A percentile compares a stretch with the other conserved stretches of the same genome.
phyloP scores from a whole-genome alignment of 2,888 invertebrate genomes.

The Entomobrya multifasciata region DNA sequence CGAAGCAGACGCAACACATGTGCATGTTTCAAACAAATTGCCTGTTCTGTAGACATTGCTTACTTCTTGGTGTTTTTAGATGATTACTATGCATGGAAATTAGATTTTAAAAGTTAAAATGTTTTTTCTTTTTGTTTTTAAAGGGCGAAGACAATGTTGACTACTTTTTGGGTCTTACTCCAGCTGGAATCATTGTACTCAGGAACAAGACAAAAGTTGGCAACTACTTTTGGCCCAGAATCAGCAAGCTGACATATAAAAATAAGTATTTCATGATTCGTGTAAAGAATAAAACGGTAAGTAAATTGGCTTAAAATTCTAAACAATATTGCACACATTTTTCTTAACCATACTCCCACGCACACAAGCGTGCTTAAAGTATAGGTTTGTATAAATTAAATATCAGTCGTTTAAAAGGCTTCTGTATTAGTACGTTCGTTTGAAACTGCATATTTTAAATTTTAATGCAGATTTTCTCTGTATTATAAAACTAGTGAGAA shows the following conservation, averaged over 20 bases:
- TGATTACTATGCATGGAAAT: neutral
- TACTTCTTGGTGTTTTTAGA: too few relatives aligned
- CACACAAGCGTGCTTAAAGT: too few relatives aligned
- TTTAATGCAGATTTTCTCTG: too few relatives aligned
- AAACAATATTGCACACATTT: neutral
- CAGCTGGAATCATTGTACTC: conserved; percentile 96
- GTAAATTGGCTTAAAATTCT: conserved; percentile 80
- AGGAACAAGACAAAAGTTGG: conserved; percentile 98
- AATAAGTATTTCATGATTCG: conserved; percentile 97
- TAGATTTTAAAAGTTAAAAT: neutral
- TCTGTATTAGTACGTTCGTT: too few relatives aligned
- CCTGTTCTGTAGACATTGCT: too few relatives aligned
- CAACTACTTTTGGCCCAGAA: conserved; percentile 99
- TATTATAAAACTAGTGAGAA: too few relatives aligned
- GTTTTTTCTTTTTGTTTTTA: conserved; percentile 77
- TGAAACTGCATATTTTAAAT: too few relatives aligned
- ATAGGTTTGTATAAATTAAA: too few relatives aligned
- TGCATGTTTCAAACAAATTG: too few relatives aligned
- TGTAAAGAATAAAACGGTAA: conserved; percentile 97
- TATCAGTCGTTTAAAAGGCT: too few relatives aligned
- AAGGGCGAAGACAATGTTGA: conserved; percentile 98
- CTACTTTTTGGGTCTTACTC: conserved; percentile 96
- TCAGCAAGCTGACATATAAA: conserved; percentile 97
- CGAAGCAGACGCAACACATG: neutral
- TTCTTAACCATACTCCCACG: neutral